These are phyloP conservation scores for Catostomus latipinnis DNA, from an alignment of 2,797 vertebrate genomes.

Conservation along the genomic window DNA sequence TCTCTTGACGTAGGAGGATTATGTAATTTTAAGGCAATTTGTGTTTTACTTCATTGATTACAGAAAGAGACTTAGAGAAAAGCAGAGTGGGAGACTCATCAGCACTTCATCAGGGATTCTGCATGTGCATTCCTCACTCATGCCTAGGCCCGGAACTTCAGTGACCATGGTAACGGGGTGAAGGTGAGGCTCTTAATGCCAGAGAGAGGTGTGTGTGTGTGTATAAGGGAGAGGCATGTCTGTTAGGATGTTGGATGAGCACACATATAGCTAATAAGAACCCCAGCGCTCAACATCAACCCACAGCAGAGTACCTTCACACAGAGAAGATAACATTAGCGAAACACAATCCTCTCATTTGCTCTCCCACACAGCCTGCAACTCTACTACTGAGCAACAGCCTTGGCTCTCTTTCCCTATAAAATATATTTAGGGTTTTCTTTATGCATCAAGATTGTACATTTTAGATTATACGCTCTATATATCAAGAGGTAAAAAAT, in stretches of 20 bases:
- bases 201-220: conserved; percentile 40
- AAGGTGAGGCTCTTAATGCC: conserved; percentile 69
- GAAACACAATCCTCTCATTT: conserved; percentile 24
- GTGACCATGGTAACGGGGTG: conserved; percentile 81
- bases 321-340: conserved; percentile 32
- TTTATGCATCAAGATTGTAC: neutral
- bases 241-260: conserved; percentile 52
- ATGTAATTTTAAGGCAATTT: conserved; percentile 54
- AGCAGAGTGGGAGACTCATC: conserved; percentile 43
- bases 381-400: conserved; percentile 29
- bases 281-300: conserved; percentile 57
- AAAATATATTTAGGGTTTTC: conserved; percentile 52
- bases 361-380: neutral
- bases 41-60: conserved; percentile 49
- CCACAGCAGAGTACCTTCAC: conserved; percentile 39
- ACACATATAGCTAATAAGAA: conserved; percentile 46
- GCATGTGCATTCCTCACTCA: conserved; percentile 61
- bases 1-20: conserved; percentile 28
- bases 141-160: conserved; percentile 66
- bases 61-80: neutral
- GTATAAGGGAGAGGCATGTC: conserved; percentile 28
- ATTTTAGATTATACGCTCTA: neutral
- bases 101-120: conserved; percentile 63
- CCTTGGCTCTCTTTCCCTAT: conserved; percentile 55
- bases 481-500: neutral